These are phyloP conservation scores for Armadillidium nasatum DNA, from an alignment of 1,140 invertebrate genomes.

Conservation along the genomic window DNA sequence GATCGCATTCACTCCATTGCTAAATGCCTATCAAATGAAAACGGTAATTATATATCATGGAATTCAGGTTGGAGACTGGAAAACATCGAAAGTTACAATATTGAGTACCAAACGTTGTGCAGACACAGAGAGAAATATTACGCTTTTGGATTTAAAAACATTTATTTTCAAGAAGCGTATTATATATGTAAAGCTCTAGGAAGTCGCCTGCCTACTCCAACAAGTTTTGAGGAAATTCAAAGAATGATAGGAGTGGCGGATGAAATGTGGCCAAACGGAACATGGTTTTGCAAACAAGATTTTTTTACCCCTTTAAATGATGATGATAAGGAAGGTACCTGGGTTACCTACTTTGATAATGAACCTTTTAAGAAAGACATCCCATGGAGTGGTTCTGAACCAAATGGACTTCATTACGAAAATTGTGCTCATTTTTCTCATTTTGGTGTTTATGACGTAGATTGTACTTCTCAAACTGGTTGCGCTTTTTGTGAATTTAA, in stretches of 20 bases:
- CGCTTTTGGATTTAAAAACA: slow-evolving; percentile 4
- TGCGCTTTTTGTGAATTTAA: slow-evolving; percentile 21
- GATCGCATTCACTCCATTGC: too few relatives aligned
- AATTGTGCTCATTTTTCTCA: slow-evolving; percentile 12
- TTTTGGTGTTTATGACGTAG: not conserved
- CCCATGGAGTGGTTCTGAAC: slow-evolving; percentile 10
- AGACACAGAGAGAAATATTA: not conserved
- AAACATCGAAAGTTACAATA: not conserved
- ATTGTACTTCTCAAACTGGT: not conserved
- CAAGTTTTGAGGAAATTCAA: too few relatives aligned
- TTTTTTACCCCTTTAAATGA: not conserved
- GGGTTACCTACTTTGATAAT: not conserved
- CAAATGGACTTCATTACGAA: slow-evolving; percentile 25
- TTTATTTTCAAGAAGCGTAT: not conserved
- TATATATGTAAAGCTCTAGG: slow-evolving; percentile 25
- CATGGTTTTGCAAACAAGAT: too few relatives aligned
- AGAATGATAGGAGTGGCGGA: too few relatives aligned
- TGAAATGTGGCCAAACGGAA: too few relatives aligned
- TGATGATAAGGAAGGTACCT: not conserved
- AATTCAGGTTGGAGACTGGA: slow-evolving; percentile 1
- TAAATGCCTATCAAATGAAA: too few relatives aligned
- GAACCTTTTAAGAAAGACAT: not conserved
- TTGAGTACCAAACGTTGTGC: not conserved
- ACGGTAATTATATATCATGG: slow-evolving; percentile 25
- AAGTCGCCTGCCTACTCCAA: slow-evolving; percentile 4